Conservation (phyloP, 2,888 invertebrate species). For the Capitulum mitella region DNA sequence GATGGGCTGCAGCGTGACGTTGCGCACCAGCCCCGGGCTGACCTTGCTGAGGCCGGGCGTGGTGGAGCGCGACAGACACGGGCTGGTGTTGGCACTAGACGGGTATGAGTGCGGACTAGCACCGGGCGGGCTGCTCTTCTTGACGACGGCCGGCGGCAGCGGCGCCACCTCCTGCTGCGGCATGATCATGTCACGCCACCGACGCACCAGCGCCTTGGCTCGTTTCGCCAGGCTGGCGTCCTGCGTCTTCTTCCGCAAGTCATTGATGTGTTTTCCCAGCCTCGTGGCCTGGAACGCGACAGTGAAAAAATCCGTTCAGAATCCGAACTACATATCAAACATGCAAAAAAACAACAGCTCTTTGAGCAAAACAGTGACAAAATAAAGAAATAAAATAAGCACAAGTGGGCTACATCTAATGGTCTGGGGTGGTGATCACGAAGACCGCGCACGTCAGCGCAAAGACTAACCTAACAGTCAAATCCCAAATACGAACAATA, state of each 20-base stretch:
- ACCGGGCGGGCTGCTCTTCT: constrained; percentile 29
- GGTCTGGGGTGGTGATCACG: too few relatives aligned
- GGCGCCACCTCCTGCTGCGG: neutral
- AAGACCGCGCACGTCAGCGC: too few relatives aligned
- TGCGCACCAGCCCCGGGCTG: constrained; percentile 31
- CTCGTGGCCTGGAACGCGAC: constrained; percentile 68
- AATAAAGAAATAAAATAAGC: too few relatives aligned
- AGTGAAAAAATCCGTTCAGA: too few relatives aligned
- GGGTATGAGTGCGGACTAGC: constrained; percentile 37
- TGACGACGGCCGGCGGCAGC: constrained; percentile 23
- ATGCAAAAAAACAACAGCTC: too few relatives aligned
- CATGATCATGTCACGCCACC: constrained; percentile 78
- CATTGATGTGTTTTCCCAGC: constrained; percentile 87
- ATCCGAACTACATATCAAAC: too few relatives aligned
- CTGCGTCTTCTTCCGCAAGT: constrained; percentile 73
- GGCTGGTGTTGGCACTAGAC: constrained; percentile 41
- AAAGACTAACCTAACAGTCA: too few relatives aligned
- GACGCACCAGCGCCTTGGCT: constrained; percentile 82
- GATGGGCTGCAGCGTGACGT: constrained; percentile 37
- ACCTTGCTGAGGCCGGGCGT: constrained; percentile 41
- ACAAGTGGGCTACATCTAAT: too few relatives aligned
- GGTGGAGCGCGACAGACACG: constrained; percentile 40
- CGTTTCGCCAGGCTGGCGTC: constrained; percentile 78
- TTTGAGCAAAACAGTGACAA: too few relatives aligned
- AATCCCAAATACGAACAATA: too few relatives aligned